Conservation (phyloP, 2,888 invertebrate species). For the Cephus rjabovi region DNA sequence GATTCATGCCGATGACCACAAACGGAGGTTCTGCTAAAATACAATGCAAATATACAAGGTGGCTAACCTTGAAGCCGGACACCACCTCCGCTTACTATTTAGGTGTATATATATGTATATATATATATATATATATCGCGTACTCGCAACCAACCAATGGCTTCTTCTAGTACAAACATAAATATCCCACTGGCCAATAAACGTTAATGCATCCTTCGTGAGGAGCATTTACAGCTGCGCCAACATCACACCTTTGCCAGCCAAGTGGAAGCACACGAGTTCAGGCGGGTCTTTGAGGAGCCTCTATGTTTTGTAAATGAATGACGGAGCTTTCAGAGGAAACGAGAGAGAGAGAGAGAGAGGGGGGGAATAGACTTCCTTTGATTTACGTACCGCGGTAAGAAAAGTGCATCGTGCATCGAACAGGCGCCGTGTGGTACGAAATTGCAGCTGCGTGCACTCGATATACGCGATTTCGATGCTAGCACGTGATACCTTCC, state of each 20-base stretch:
- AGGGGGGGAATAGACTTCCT: not conserved
- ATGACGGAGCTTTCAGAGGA: not conserved
- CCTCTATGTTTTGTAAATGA: not conserved
- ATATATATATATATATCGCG: too few species aligned
- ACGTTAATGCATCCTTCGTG: constrained; percentile 34
- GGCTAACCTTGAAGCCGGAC: constrained; percentile 42
- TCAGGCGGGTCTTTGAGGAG: not conserved
- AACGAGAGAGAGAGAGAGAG: too few species aligned
- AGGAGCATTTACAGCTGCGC: constrained; percentile 32
- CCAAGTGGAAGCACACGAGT: not conserved
- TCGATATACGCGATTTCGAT: not conserved
- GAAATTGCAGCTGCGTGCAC: constrained; percentile 21
- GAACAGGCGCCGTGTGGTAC: constrained; percentile 4
- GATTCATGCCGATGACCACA: not conserved
- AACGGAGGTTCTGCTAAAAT: constrained; percentile 40
- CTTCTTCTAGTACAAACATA: constrained; percentile 24
- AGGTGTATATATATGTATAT: not conserved
- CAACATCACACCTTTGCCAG: constrained; percentile 29
- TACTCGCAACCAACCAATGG: constrained; percentile 3
- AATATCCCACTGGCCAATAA: constrained; percentile 37
- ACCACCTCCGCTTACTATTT: constrained; percentile 25
- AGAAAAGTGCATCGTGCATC: constrained; percentile 7
- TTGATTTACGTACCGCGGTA: constrained; percentile 25
- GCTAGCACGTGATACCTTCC: not conserved
- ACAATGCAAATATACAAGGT: constrained; percentile 48